Percentiles rank a stretch among this genome's conserved stretches.
phyloP scores from a whole-genome alignment of 2,797 vertebrate species.

The Halcyon smyrnensis region DNA sequence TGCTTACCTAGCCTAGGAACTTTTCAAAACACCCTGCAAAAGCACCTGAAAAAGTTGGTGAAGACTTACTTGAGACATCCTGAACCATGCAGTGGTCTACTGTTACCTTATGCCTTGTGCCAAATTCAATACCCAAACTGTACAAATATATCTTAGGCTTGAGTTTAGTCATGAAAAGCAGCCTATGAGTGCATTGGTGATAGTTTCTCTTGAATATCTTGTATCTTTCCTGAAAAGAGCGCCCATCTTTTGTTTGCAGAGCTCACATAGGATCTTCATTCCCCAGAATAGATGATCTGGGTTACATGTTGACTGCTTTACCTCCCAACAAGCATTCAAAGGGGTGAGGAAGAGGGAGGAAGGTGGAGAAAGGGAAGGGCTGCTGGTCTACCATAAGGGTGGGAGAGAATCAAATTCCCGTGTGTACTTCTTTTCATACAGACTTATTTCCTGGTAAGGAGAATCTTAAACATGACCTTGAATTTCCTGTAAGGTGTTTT shows the following conservation, averaged over 20 bases:
- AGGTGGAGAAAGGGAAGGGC: not conserved
- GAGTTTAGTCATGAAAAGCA: not conserved
- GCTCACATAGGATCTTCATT: not conserved
- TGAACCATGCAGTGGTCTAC: not conserved
- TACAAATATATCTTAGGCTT: not conserved
- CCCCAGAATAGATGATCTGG: not conserved
- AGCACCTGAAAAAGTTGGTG: not conserved
- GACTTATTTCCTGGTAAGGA: not conserved
- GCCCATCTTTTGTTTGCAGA: not conserved
- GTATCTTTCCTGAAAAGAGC: not conserved
- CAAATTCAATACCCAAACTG: not conserved
- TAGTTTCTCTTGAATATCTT: not conserved
- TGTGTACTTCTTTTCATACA: not conserved
- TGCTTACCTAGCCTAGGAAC: not conserved
- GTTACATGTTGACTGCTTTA: not conserved
- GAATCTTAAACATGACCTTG: not conserved
- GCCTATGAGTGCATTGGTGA: not conserved
- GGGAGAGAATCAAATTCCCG: not conserved
- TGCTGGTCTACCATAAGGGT: not conserved
- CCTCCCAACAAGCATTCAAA: not conserved
- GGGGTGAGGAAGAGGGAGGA: not conserved
- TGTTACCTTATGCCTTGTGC: not conserved
- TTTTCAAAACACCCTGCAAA: not conserved
- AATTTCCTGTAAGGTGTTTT: not conserved
- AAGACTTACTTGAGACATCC: not conserved